Conservation (phyloP, 2,113 vertebrate species). For the Grallaria varia region DNA sequence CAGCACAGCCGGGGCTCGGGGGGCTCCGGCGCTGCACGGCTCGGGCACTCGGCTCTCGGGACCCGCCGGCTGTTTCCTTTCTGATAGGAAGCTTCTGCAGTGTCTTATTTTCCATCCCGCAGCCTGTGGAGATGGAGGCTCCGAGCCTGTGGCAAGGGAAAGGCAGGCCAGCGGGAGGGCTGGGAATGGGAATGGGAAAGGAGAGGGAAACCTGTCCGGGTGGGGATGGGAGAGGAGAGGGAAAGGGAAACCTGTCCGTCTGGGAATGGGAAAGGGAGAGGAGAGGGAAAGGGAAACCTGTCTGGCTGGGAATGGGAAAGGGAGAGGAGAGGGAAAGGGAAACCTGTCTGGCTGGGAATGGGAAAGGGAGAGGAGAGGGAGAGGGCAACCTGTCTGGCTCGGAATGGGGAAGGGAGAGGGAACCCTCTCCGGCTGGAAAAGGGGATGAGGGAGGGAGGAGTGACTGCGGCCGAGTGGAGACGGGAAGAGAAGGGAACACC, state of each 20-base stretch:
- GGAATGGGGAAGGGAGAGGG: background rate
- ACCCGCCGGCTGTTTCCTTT: background rate
- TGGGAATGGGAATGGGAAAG: background rate
- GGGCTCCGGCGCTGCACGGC: background rate
- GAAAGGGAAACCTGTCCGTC: too few relatives aligned
- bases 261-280: too few relatives aligned
- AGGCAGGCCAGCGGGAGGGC: background rate
- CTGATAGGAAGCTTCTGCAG: background rate
- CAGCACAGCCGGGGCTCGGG: accelerated
- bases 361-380: too few relatives aligned
- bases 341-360: too few relatives aligned
- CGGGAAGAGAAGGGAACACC: background rate
- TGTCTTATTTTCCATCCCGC: background rate
- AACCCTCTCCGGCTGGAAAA: background rate
- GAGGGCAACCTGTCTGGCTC: too few relatives aligned
- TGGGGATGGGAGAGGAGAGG: too few relatives aligned
- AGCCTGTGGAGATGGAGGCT: background rate
- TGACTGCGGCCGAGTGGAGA: background rate
- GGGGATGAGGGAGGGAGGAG: too few relatives aligned
- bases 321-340: too few relatives aligned
- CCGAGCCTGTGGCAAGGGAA: background rate
- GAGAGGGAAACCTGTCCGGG: too few relatives aligned
- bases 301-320: too few relatives aligned
- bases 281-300: too few relatives aligned
- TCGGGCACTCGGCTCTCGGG: background rate